These are phyloP conservation scores for Lindbergichthys nudifrons DNA, from an alignment of 2,797 vertebrate species.

Conservation along the genomic window DNA sequence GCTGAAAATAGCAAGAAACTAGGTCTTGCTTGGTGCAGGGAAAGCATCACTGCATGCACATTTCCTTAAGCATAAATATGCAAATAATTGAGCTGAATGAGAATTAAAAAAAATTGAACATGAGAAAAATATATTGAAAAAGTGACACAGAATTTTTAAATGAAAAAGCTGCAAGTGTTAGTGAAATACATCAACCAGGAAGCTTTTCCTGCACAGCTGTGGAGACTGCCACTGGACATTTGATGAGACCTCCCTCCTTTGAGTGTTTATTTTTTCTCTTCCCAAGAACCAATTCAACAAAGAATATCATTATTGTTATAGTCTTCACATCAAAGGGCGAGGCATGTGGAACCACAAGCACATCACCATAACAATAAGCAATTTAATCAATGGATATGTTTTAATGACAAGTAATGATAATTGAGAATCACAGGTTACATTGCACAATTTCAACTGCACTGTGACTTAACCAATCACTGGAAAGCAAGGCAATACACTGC, in stretches of 20 bases:
- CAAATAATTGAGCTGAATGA: background rate
- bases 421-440: background rate
- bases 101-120: background rate
- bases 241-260: constrained; percentile 57
- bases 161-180: no score
- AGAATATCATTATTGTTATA: constrained; percentile 24
- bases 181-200: no score
- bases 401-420: background rate
- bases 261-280: constrained; percentile 55
- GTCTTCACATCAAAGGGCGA: constrained; percentile 41
- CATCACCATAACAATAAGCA: constrained; percentile 28
- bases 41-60: background rate
- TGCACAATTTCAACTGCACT: background rate
- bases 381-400: constrained; percentile 30
- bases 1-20: constrained; percentile 17
- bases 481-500: background rate
- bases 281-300: constrained; percentile 25
- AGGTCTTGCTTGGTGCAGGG: constrained; percentile 28
- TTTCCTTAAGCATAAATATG: background rate
- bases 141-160: background rate
- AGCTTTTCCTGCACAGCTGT: constrained; percentile 36
- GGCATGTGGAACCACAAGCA: constrained; percentile 7
- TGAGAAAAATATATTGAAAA: background rate
- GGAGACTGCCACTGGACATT: constrained; percentile 40
- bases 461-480: background rate